Evolutionary conservation across 2,888 invertebrate genomes (phyloP).

Genomic region (Orchesella flavescens): DNA sequence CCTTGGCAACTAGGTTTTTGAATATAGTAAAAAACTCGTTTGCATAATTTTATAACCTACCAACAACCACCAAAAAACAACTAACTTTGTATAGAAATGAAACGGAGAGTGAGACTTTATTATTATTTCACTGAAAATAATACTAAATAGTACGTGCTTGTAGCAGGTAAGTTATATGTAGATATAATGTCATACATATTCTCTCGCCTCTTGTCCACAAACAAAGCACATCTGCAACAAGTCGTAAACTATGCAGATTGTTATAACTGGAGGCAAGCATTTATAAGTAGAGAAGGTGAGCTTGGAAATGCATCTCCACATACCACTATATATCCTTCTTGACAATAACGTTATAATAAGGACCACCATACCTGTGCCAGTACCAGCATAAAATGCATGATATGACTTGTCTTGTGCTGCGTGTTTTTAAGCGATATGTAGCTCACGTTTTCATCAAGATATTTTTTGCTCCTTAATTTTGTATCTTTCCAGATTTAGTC

Average conservation of each 20-base stretch:
- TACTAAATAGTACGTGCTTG: conserved; percentile 43
- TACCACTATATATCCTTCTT: conserved; percentile 13
- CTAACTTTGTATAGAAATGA: not conserved
- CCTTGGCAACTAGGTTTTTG: conserved; percentile 72
- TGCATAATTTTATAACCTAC: conserved; percentile 72
- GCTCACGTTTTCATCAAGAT: not conserved
- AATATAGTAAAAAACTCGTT: conserved; percentile 71
- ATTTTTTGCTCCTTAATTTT: not conserved
- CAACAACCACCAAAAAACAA: conserved; percentile 22
- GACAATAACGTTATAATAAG: conserved; percentile 18
- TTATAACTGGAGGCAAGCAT: conserved; percentile 49
- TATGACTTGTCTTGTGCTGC: not conserved
- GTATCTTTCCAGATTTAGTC: conserved; percentile 13
- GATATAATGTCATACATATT: too few relatives aligned
- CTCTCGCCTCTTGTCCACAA: not conserved
- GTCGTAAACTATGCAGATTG: conserved; percentile 38
- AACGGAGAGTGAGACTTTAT: conserved; percentile 20
- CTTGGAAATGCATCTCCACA: conserved; percentile 29
- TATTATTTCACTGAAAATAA: conserved; percentile 27
- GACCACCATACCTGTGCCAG: conserved; percentile 29
- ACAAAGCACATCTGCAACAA: not conserved
- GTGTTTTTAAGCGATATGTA: conserved; percentile 22
- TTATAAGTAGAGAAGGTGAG: not conserved
- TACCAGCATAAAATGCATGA: conserved; percentile 20
- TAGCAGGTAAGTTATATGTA: too few relatives aligned